These are phyloP conservation scores for Meloidogyne chitwoodi DNA, from an alignment of 1,140 invertebrate genomes.

Conservation along the genomic window DNA sequence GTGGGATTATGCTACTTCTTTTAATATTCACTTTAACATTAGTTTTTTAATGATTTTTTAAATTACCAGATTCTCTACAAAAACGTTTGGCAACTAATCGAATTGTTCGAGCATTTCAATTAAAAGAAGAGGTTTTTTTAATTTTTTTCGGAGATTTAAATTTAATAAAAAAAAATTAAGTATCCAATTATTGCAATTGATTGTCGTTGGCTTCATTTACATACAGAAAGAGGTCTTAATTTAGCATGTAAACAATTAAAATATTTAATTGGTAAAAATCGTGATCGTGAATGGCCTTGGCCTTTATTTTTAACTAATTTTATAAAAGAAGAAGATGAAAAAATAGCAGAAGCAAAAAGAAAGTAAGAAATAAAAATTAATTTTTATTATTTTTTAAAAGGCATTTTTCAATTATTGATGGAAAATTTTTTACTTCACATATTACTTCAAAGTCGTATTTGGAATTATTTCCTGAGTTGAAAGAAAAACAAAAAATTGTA, in stretches of 20 bases:
- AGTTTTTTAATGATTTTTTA: background rate
- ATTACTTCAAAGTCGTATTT: slow-evolving; percentile 19
- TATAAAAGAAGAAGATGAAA: background rate
- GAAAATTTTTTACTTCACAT: background rate
- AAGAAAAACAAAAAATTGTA: slow-evolving; percentile 8
- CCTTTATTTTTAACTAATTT: slow-evolving; percentile 28
- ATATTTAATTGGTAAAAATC: slow-evolving; percentile 16
- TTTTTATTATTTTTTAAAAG: background rate
- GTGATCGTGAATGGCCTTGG: slow-evolving; percentile 15
- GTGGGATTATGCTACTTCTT: too few species aligned
- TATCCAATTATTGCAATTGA: slow-evolving; percentile 24
- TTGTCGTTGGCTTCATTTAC: slow-evolving; percentile 23
- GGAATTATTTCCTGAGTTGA: slow-evolving; percentile 26
- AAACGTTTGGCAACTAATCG: background rate
- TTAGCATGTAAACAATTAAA: slow-evolving; percentile 24
- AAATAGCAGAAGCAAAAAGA: background rate
- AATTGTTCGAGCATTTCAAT: background rate
- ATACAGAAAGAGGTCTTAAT: slow-evolving; percentile 19
- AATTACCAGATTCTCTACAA: background rate
- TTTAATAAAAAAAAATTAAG: background rate
- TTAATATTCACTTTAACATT: background rate
- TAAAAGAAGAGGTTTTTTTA: background rate
- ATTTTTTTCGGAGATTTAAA: too few species aligned
- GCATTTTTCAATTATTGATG: background rate
- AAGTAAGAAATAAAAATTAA: background rate